Conservation (phyloP, 2,888 invertebrate species). For the Anaspis maculata region DNA sequence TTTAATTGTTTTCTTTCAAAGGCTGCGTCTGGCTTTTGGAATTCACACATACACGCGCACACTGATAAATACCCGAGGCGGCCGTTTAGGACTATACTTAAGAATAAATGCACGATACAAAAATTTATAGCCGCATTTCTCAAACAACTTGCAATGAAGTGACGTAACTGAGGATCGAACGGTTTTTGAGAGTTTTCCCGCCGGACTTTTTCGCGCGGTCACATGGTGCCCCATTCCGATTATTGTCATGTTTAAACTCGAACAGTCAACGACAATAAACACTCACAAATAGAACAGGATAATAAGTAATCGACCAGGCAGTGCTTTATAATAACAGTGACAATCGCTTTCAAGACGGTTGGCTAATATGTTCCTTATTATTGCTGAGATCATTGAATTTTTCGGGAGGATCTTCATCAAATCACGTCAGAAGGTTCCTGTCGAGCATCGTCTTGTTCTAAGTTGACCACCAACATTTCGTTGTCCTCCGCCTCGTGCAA, state of each 20-base stretch:
- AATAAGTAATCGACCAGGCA: conserved; percentile 27
- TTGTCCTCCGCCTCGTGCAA: conserved; percentile 24
- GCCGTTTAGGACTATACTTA: conserved; percentile 8
- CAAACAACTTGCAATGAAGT: conserved; percentile 7
- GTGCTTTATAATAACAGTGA: conserved; percentile 23
- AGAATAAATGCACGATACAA: conserved; percentile 18
- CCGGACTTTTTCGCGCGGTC: too few species aligned
- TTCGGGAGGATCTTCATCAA: conserved; percentile 5
- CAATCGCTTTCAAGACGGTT: too few species aligned
- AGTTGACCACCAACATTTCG: conserved; percentile 16
- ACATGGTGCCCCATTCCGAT: conserved; percentile 38
- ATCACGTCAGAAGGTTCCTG: conserved; percentile 9
- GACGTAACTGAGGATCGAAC: too few species aligned
- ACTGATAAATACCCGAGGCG: conserved; percentile 22
- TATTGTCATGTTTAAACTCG: conserved; percentile 38
- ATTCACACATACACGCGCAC: conserved; percentile 19
- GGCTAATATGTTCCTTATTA: conserved; percentile 16
- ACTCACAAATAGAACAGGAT: conserved; percentile 16
- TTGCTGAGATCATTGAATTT: conserved; percentile 30
- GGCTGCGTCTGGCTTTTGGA: too few species aligned
- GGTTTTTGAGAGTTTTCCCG: too few species aligned
- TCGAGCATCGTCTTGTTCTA: conserved; percentile 18
- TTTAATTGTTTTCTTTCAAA: too few species aligned
- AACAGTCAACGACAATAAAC: conserved; percentile 29
- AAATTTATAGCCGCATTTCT: conserved; percentile 32